These are phyloP conservation scores for Gambusia affinis DNA, from an alignment of 2,113 vertebrate species.

Conservation along the genomic window DNA sequence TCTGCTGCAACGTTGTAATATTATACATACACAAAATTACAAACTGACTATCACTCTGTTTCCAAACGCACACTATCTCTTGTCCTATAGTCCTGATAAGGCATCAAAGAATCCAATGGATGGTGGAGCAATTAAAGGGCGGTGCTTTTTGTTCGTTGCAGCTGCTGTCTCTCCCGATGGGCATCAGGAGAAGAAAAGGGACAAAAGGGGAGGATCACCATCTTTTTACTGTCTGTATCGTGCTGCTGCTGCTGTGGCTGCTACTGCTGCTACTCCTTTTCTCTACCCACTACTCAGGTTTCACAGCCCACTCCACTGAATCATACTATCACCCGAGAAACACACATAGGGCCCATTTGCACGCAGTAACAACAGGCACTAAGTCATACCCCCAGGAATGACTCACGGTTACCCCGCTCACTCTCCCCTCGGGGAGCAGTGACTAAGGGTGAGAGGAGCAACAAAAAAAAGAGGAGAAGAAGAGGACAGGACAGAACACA, in stretches of 20 bases:
- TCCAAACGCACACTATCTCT: neutral
- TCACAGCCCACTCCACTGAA: slow-evolving; percentile 75
- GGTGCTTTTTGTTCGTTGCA: slow-evolving; percentile 47
- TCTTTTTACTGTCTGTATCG: slow-evolving; percentile 32
- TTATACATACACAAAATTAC: neutral
- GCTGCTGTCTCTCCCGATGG: slow-evolving; percentile 61
- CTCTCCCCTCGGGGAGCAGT: slow-evolving; percentile 69
- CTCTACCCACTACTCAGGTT: slow-evolving; percentile 71
- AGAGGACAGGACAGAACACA: slow-evolving; percentile 49
- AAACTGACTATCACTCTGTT: neutral
- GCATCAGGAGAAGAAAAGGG: slow-evolving; percentile 43
- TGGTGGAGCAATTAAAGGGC: slow-evolving; percentile 22
- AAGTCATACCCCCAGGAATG: slow-evolving; percentile 56
- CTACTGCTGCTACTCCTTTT: slow-evolving; percentile 47
- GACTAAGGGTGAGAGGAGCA: slow-evolving; percentile 71
- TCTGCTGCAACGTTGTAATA: neutral
- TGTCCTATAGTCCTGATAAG: neutral
- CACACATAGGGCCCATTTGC: slow-evolving; percentile 5
- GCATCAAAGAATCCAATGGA: slow-evolving; percentile 17
- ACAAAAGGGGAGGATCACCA: slow-evolving; percentile 42
- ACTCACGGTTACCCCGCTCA: slow-evolving; percentile 68
- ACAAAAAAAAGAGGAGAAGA: slow-evolving; percentile 40
- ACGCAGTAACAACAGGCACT: slow-evolving; percentile 10
- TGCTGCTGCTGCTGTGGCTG: slow-evolving; percentile 33
- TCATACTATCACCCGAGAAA: slow-evolving; percentile 57